These are phyloP conservation scores for Drosophila tropicalis DNA, from an alignment of 1,140 invertebrate genomes.

Conservation along the genomic window DNA sequence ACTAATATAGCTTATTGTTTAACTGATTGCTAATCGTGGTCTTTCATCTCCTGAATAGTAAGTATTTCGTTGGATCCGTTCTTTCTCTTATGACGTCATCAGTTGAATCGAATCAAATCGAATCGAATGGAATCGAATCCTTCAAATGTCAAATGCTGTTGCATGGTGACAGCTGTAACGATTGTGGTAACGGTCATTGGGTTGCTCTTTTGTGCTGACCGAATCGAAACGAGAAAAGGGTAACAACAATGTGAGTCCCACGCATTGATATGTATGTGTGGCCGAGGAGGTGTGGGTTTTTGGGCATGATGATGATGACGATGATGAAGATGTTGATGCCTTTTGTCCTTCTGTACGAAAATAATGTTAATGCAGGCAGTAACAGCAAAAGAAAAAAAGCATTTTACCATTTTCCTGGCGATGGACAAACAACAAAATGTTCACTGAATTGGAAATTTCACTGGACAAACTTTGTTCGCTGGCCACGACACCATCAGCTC, in stretches of 20 bases:
- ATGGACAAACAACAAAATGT: constrained; percentile 70
- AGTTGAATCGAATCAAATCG: background rate
- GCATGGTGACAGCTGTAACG: constrained; percentile 51
- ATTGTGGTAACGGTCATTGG: constrained; percentile 34
- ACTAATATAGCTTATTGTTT: background rate
- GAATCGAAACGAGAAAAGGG: constrained; percentile 16
- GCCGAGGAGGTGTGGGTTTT: background rate
- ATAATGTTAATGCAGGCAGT: constrained; percentile 56
- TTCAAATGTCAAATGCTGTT: constrained; percentile 46
- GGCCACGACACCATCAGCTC: too few relatives aligned
- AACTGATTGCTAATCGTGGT: background rate
- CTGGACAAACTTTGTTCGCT: constrained; percentile 52
- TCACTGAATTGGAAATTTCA: constrained; percentile 79
- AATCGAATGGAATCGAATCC: constrained; percentile 16
- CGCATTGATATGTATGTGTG: constrained; percentile 17
- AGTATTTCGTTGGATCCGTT: constrained; percentile 13
- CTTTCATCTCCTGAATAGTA: background rate
- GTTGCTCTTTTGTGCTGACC: constrained; percentile 45
- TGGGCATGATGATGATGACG: background rate
- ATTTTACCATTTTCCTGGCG: constrained; percentile 19
- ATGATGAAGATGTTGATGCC: constrained; percentile 5
- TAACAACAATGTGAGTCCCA: constrained; percentile 13
- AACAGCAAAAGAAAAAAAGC: constrained; percentile 25
- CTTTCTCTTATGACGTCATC: constrained; percentile 48
- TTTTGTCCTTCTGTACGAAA: constrained; percentile 56